A percentile compares a stretch with the other conserved stretches of the same genome.
Evolutionary conservation across 2,113 vertebrate genomes (phyloP).

Genomic region (Grallaria varia): DNA sequence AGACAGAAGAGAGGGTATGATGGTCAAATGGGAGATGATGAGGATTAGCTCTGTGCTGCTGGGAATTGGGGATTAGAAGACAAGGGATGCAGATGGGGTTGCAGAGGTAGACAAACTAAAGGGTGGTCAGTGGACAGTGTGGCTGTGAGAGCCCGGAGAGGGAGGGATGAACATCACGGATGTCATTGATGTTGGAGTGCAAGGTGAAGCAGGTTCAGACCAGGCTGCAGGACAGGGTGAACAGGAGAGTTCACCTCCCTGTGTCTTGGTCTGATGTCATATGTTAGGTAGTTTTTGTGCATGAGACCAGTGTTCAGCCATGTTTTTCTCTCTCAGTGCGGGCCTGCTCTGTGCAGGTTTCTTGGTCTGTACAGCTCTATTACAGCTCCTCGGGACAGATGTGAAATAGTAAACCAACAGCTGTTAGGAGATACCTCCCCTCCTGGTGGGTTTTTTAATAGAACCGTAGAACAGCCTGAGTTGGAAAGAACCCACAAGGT

Average conservation of each 20-base stretch:
- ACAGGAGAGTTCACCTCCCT: background rate
- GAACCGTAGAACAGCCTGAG: background rate
- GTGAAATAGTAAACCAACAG: background rate
- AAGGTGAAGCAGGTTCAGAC: background rate
- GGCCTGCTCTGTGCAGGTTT: background rate
- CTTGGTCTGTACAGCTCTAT: background rate
- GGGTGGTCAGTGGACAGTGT: background rate
- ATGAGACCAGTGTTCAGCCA: fast-evolving
- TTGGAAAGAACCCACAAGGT: background rate
- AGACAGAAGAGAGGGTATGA: background rate
- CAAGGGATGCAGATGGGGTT: background rate
- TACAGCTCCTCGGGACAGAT: fast-evolving
- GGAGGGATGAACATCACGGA: background rate
- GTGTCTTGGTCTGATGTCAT: background rate
- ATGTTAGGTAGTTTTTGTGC: background rate
- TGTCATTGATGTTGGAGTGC: background rate
- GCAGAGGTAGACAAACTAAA: background rate
- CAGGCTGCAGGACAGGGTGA: background rate
- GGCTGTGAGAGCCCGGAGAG: background rate
- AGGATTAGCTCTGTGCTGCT: background rate
- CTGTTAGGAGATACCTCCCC: fast-evolving
- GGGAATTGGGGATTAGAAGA: background rate
- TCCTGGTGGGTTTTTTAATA: background rate
- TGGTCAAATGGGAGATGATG: background rate
- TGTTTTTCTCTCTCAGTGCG: background rate